Conservation (phyloP, 2,888 invertebrate genomes). For the Acanthosepion pharaonis region DNA sequence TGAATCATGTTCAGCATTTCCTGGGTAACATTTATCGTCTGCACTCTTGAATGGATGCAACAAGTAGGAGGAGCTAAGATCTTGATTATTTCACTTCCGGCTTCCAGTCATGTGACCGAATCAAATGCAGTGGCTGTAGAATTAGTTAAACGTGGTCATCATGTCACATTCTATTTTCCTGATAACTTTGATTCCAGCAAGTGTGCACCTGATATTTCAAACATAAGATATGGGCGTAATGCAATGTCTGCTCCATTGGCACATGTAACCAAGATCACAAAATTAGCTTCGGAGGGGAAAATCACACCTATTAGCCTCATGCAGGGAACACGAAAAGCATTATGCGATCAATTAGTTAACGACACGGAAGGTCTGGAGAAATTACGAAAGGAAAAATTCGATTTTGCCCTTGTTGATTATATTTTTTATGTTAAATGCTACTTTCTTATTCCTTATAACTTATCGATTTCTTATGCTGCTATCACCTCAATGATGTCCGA, state of each 20-base stretch:
- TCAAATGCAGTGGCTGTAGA: neutral
- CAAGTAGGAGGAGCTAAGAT: neutral
- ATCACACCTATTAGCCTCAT: neutral
- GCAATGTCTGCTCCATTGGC: too few relatives aligned
- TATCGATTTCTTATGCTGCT: conserved; percentile 22
- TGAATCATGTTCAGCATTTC: neutral
- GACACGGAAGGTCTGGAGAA: neutral
- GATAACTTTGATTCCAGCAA: neutral
- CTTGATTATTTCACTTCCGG: neutral
- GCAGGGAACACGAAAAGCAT: neutral
- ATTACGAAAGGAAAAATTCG: conserved; percentile 16
- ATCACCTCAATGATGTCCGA: neutral
- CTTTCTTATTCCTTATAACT: conserved; percentile 35
- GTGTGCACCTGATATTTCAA: neutral
- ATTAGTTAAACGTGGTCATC: conserved; percentile 38
- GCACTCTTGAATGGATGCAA: neutral
- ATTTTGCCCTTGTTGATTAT: conserved; percentile 35
- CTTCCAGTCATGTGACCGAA: neutral
- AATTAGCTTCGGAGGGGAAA: neutral
- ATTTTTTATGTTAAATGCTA: conserved; percentile 23
- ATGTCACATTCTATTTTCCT: neutral
- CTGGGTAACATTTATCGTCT: neutral
- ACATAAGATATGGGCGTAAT: neutral
- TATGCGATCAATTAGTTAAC: neutral
- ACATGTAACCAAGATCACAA: neutral